These are phyloP conservation scores for Rotaria socialis DNA, from an alignment of 2,888 invertebrate species.

Conservation along the genomic window DNA sequence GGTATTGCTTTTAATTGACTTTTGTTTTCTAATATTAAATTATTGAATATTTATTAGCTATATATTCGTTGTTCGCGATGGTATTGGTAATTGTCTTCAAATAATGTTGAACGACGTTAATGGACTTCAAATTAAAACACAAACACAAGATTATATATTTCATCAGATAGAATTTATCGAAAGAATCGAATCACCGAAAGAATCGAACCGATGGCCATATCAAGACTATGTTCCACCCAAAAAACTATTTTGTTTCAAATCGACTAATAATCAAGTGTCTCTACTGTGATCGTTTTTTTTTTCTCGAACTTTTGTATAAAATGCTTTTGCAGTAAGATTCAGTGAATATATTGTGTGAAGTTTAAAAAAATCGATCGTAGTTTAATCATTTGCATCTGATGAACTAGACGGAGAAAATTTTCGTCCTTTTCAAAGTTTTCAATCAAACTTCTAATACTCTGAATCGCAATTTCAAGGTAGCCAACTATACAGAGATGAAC, in stretches of 20 bases:
- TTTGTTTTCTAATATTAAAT: background rate
- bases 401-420: too few species aligned
- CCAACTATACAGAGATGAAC: too few species aligned
- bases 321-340: background rate
- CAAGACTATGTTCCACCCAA: background rate
- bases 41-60: background rate
- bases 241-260: slow-evolving; percentile 18
- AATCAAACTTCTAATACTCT: too few species aligned
- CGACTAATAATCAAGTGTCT: background rate
- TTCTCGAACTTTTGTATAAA: background rate
- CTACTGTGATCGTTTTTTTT: background rate
- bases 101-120: background rate
- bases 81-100: slow-evolving; percentile 2
- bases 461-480: too few species aligned
- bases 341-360: background rate
- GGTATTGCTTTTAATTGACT: background rate
- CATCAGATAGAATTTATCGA: slow-evolving; percentile 1
- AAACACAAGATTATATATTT: background rate
- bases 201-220: slow-evolving; percentile 22
- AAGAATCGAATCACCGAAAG: background rate
- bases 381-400: too few species aligned
- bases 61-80: background rate
- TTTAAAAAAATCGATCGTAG: too few species aligned
- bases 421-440: too few species aligned
- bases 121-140: background rate